Evolutionary conservation across 2,888 invertebrate species (phyloP), one percentile per base, ranked within the genome.

Genomic region (Drosophila infuscata): DNA sequence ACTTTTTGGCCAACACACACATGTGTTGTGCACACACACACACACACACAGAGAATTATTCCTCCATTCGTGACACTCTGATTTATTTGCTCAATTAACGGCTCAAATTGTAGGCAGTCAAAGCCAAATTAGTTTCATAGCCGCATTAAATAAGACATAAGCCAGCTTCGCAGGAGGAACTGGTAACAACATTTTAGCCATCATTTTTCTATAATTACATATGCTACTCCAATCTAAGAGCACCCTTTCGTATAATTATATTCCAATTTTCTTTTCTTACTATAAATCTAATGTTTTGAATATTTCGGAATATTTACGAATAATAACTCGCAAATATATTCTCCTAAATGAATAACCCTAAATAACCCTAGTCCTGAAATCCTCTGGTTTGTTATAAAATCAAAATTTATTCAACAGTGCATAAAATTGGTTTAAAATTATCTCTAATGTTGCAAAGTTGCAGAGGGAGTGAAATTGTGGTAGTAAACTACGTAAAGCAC

Each of bases 31-130:
- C 38, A 38, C 1, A 17, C n/a, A 25, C 30, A 8, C 8, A 30
- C 30, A 36, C 25, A 15, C 9, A 17, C 6, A 7, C 25, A 29
- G 54, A 20, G 8, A 38, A 25, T 32, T 12, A 32, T 25, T 46
- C 25, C 25, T 46, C 3, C 48, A 38, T 43, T 43, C 62, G 65
- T 76, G 72, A 59, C 58, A 36, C 46, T 48, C 59, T 77, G 69
- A 77, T 77, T 77, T 77, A 69, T 77, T 25, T 49, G 74, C 66
- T 43, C 78, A 77, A 77, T 77, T 77, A 77, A 61, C 63, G 59
- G 74, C 51, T 43, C 35, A 36, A 58, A 57, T 53, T 51, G 51
- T 36, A 43, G 53, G 29, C 58, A 20, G 46, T 36, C 48, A 74
- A 52, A 65, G 35, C 48, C 64, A 70, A 70, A 65, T 66, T 43